Base-by-base conservation (phyloP, 2,113 vertebrate species). In the Bujurquina vittata region DNA sequence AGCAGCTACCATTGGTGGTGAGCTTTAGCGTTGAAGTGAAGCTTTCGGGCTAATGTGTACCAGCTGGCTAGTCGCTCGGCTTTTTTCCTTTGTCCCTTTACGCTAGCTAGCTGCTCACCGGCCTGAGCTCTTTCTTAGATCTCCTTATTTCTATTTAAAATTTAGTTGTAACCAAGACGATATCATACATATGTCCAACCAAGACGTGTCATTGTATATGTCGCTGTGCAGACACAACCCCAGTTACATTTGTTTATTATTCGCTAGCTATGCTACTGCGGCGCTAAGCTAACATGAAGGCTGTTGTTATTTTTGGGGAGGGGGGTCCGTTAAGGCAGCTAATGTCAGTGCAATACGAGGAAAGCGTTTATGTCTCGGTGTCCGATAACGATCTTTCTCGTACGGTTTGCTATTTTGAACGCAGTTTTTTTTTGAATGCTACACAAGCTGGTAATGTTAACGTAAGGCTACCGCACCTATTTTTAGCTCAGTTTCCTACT, bases 21-120 rank as follows among this genome's bases (percentile, higher is more conserved):
- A 65, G 72, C 77, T 58, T 85, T 75, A 90, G 77, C 80, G 43
- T 29, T 69, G 17, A n/a, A 31, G 23, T 81, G 76, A 83, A 73
- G 61, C 81, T 81, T 79, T 46, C 80, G 77, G 75, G 85, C 88
- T 91, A 89, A 87, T 79, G 60, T 86, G 37, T 83, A 89, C 84
- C 87, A 88, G 89, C 80, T 89, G 78, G 88, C 86, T 88, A 88
- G 73, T 85, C 65, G 23, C 74, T 81, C 77, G 31, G 75, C 93
- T 94, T 87, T 89, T 79, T 91, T 94, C 95, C 94, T 96, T 96
- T 96, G 95, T 95, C 92, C 80, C 65, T 37, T 17, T 54, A 15
- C 43, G 84, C 77, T 85, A 87, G 74, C 77, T 29, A 59, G 65
- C 60, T 33, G 14, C 15, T 79, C 20, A 5, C 52, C 52, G 35